Percentiles rank a stretch among this genome's conserved stretches.
Evolutionary conservation across 2,113 vertebrate species (phyloP).

Genomic region (rat (Rattus norvegicus)): DNA sequence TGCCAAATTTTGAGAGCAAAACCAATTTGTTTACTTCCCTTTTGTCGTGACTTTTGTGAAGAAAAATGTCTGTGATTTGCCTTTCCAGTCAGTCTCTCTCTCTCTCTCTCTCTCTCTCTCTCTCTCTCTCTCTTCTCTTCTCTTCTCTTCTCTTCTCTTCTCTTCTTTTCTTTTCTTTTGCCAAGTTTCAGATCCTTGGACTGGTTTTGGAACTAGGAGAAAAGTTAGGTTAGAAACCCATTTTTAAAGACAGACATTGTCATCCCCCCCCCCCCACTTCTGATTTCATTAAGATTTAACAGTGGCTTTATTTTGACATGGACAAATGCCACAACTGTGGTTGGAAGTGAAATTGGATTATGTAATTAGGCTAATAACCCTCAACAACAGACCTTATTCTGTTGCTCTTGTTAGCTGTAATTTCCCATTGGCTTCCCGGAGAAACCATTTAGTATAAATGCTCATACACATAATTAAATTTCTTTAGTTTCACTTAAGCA

Average conservation of each 20-base stretch:
- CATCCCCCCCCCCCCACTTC: neutral
- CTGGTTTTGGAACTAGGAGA: neutral
- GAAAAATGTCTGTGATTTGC: constrained; percentile 51
- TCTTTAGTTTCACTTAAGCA: constrained; percentile 73
- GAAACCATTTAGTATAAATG: constrained; percentile 75
- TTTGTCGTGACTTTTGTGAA: constrained; percentile 45
- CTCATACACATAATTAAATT: constrained; percentile 80
- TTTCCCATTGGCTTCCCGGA: constrained; percentile 78
- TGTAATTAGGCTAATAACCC: constrained; percentile 71
- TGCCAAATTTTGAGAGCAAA: constrained; percentile 81
- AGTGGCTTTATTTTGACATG: constrained; percentile 71
- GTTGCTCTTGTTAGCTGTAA: constrained; percentile 66
- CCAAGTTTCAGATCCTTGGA: constrained; percentile 52
- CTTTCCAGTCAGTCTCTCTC: constrained; percentile 11
- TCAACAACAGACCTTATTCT: constrained; percentile 70
- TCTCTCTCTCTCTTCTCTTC: too few species aligned
- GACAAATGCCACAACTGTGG: constrained; percentile 61
- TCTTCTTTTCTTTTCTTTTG: neutral
- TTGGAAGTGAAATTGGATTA: constrained; percentile 71
- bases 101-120: too few species aligned
- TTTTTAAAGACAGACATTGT: constrained; percentile 56
- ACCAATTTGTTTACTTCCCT: constrained; percentile 62
- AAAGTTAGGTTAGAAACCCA: constrained; percentile 16
- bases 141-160: neutral
- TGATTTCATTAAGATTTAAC: constrained; percentile 71